These are phyloP conservation scores for Neogale vison DNA, from an alignment of 2,113 vertebrate genomes.

Conservation along the genomic window DNA sequence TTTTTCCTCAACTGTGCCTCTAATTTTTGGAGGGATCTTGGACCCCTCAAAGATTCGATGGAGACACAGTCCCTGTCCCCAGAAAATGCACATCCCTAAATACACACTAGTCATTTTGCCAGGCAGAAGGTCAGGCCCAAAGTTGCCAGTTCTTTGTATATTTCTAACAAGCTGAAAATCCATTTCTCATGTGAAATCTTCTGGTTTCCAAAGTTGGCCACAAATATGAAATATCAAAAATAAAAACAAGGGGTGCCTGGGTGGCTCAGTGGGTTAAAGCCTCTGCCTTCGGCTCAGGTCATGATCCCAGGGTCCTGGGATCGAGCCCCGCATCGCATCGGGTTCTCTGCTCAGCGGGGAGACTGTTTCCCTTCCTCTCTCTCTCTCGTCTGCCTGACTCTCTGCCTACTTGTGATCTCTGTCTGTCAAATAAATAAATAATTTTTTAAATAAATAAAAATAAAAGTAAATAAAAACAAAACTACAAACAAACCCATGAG, in stretches of 20 bases:
- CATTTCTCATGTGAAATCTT: slow-evolving; percentile 9
- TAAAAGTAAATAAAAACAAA: slow-evolving; percentile 27
- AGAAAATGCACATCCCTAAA: background rate
- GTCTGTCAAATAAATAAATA: too few species aligned
- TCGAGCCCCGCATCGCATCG: accelerated
- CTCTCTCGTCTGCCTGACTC: too few species aligned
- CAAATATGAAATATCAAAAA: slow-evolving; percentile 24
- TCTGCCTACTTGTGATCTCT: too few species aligned
- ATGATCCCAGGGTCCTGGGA: too few species aligned
- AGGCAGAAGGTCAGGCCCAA: background rate
- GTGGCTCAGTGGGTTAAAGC: too few species aligned
- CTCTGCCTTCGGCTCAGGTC: too few species aligned
- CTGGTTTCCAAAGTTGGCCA: slow-evolving; percentile 31
- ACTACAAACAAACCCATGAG: background rate
- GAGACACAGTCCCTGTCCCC: background rate
- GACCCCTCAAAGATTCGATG: background rate
- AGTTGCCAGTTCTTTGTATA: background rate
- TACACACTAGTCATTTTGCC: background rate
- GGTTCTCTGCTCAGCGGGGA: too few species aligned
- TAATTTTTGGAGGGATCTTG: background rate
- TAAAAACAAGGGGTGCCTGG: background rate
- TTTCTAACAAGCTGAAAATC: slow-evolving; percentile 35
- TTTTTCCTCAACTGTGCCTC: background rate
- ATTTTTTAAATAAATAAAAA: too few species aligned
- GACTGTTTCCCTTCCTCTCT: too few species aligned